phyloP scores from a whole-genome alignment of 2,888 invertebrate genomes.

The Drosophila paucipuncta region DNA sequence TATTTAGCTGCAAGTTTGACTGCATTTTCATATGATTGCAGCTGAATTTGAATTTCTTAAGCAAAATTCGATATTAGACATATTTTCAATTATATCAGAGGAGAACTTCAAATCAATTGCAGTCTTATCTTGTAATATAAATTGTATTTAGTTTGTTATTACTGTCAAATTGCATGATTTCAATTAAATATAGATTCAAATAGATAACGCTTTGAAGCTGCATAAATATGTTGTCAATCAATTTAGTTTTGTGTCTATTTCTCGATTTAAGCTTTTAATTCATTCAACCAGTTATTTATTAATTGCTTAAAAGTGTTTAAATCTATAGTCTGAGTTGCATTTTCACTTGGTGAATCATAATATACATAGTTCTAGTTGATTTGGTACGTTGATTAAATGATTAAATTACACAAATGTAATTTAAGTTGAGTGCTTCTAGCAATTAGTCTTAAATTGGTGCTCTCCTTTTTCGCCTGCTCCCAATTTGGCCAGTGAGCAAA shows the following conservation, averaged over 20 bases:
- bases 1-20: background rate
- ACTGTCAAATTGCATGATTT: background rate
- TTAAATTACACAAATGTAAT: conserved; percentile 4
- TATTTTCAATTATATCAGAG: background rate
- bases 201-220: background rate
- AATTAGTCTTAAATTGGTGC: background rate
- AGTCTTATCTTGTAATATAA: background rate
- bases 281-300: conserved; percentile 1
- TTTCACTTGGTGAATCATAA: background rate
- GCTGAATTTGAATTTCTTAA: background rate
- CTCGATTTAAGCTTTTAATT: background rate
- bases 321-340: background rate
- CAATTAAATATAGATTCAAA: conserved; percentile 23
- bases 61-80: background rate
- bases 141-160: background rate
- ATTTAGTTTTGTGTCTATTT: background rate
- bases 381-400: conserved; percentile 6
- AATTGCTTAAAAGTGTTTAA: conserved; percentile 1
- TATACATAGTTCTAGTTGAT: background rate
- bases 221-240: background rate
- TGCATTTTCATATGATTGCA: background rate
- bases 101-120: background rate
- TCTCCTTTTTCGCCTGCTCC: background rate
- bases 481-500: background rate
- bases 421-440: conserved; percentile 8